phyloP scores from a whole-genome alignment of 2,797 vertebrate species.

The Lacerta viridis region DNA sequence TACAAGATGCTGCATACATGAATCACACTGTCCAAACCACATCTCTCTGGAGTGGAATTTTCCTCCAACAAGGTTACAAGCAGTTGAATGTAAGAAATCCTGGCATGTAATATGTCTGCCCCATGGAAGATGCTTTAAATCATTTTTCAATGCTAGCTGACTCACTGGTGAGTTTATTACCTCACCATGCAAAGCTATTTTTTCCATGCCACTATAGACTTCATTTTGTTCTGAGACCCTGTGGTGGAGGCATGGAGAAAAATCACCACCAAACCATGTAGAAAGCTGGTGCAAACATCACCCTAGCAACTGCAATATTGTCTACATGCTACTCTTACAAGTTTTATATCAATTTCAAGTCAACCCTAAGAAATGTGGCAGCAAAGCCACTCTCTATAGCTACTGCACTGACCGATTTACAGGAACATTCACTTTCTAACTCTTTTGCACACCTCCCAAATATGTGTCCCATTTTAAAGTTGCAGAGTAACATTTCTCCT shows the following conservation, averaged over 20 bases:
- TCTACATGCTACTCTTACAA: not conserved
- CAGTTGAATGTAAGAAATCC: not conserved
- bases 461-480: not conserved
- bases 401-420: not conserved
- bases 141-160: not conserved
- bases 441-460: not conserved
- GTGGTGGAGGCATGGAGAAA: not conserved
- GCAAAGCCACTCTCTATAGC: not conserved
- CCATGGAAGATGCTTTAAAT: not conserved
- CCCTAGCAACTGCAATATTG: not conserved
- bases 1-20: not conserved
- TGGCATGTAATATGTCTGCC: not conserved
- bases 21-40: slow-evolving; percentile 11
- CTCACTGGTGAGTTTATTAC: not conserved
- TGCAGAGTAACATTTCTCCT: not conserved
- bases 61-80: not conserved
- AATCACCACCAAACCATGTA: not conserved
- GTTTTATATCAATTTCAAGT: not conserved
- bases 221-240: not conserved
- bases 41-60: not conserved
- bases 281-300: not conserved
- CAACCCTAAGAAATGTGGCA: not conserved
- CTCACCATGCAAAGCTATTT: not conserved
- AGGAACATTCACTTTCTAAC: not conserved
- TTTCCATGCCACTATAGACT: not conserved